These are phyloP conservation scores for Choloepus hoffmanni DNA, from an alignment of 2,113 vertebrate genomes.

Conservation along the genomic window DNA sequence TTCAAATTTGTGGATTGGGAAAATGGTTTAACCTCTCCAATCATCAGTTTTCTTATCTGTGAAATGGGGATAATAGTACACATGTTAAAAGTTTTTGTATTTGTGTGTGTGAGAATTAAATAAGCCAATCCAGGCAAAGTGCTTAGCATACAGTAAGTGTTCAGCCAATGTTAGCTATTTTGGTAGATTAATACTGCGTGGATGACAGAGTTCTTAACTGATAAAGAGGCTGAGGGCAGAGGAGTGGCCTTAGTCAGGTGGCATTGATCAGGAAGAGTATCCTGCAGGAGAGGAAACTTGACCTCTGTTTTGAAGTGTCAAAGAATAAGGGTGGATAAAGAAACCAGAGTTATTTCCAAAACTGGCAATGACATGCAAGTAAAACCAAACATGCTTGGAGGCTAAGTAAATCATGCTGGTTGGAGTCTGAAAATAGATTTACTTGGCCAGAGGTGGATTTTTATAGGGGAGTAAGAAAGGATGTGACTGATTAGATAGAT, in stretches of 20 bases:
- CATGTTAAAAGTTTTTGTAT: neutral
- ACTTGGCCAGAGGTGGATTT: constrained; percentile 5
- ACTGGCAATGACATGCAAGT: neutral
- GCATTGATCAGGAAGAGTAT: neutral
- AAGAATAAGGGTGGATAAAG: neutral
- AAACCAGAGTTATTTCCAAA: constrained; percentile 9
- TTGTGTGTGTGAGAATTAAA: neutral
- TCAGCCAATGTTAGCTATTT: neutral
- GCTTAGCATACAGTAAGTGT: neutral
- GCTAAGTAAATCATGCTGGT: neutral
- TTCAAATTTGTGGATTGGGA: neutral
- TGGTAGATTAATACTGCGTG: neutral
- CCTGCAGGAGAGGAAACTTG: neutral
- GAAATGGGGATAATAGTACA: neutral
- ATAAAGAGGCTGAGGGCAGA: neutral
- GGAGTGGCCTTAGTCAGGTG: neutral
- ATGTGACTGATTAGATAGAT: neutral
- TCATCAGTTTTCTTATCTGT: neutral
- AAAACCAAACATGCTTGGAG: neutral
- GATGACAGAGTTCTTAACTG: neutral
- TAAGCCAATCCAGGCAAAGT: neutral
- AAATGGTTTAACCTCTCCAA: neutral
- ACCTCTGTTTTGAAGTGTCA: neutral
- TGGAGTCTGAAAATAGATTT: constrained; percentile 9
- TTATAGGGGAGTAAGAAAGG: neutral